These are phyloP conservation scores for Eulimnadia texana DNA, from an alignment of 1,140 invertebrate genomes.

Conservation along the genomic window DNA sequence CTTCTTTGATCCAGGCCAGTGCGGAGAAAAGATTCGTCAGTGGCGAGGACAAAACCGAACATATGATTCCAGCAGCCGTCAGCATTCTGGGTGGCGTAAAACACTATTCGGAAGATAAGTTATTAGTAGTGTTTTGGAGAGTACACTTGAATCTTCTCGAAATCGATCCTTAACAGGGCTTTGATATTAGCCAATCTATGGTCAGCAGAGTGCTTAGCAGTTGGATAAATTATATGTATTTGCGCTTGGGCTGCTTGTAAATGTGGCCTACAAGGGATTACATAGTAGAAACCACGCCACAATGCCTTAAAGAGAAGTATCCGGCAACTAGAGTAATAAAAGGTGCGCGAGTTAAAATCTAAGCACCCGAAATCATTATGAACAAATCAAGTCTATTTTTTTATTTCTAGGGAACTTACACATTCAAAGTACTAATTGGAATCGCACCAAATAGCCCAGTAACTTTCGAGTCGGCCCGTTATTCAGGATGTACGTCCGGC, in stretches of 20 bases:
- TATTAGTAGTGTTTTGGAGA: neutral
- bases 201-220: conserved; percentile 3
- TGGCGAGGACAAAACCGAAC: too few relatives aligned
- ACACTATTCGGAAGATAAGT: too few relatives aligned
- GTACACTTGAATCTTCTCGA: conserved; percentile 1
- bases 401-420: conserved; percentile 2
- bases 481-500: neutral
- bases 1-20: too few relatives aligned
- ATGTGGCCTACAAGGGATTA: conserved; percentile 7
- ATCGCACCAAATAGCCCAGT: conserved; percentile 4
- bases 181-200: neutral
- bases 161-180: neutral
- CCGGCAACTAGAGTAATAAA: conserved; percentile 1
- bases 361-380: neutral
- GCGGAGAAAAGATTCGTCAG: too few relatives aligned
- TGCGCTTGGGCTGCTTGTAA: conserved; percentile 1
- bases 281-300: neutral
- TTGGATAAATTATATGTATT: conserved; percentile 1
- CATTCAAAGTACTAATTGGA: neutral
- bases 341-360: neutral
- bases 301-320: conserved; percentile 5
- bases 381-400: neutral
- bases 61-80: too few relatives aligned
- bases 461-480: conserved; percentile 2
- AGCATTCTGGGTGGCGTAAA: too few relatives aligned